Conservation (phyloP, 2,888 invertebrate genomes). For the Melinaea marsaeus region DNA sequence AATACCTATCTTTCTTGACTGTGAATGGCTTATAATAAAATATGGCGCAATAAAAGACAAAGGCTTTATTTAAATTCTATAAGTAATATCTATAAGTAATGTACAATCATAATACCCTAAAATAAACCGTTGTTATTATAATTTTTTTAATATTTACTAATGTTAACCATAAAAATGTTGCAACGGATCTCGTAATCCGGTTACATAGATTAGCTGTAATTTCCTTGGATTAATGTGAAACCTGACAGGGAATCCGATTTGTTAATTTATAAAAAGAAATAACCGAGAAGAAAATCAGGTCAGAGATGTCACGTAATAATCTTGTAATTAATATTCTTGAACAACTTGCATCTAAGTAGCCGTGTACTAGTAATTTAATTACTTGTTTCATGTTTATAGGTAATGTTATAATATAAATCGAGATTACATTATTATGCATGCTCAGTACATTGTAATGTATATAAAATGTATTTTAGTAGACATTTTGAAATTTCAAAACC, state of each 20-base stretch:
- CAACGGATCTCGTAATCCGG: background rate
- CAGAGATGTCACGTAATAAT: background rate
- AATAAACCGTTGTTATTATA: background rate
- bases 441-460: background rate
- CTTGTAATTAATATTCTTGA: background rate
- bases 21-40: no score
- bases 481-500: slow-evolving; percentile 1
- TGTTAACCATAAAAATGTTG: background rate
- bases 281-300: background rate
- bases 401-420: no score
- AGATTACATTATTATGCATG: no score
- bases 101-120: no score
- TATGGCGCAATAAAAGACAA: no score
- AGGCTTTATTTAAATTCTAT: no score
- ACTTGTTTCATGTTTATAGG: no score
- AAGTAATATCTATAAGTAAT: no score
- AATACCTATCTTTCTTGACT: no score
- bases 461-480: background rate
- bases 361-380: no score
- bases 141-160: background rate
- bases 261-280: background rate
- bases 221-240: slow-evolving; percentile 4
- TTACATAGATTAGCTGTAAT: background rate
- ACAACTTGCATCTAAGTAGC: background rate
- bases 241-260: background rate